Evolutionary conservation across 2,113 vertebrate species (phyloP), one percentile per base, ranked within the genome.

Genomic region (Gorilla gorilla): DNA sequence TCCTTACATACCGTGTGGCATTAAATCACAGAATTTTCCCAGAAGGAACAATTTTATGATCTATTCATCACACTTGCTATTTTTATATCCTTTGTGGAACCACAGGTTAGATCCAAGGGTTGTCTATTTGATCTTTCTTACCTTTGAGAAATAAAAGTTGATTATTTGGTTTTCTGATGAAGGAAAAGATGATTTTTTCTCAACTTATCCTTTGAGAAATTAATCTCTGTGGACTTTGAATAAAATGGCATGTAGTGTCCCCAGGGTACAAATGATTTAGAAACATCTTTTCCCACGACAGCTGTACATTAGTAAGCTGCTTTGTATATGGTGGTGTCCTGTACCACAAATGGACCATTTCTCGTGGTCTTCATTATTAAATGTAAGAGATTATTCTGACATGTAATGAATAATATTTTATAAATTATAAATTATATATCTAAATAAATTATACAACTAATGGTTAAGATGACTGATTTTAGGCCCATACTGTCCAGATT

Each of bases 131-230:
- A 72, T 84, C 45, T 87, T 68, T 57, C 79, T 96, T 96, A 68
- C 11, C 38, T 94, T 91, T 72, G 27, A 97, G 88, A 88, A 96
- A 82, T 93, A 88, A 90, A 89, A 93, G 35, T 86, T 25, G 38
- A 89, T 87, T 68, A 64, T 80, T 94, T 93, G 50, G 55, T 92
- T 97, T 97, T 81, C 66, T 93, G 48, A 90, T 57, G 35, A 95
- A 1, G 11, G 1, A 50, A 92, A 23, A 73, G 45, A 73, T 85
- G 8, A 27, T n/a, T 59, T 73, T 82, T 87, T 70, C 25, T 70
- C 25, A 89, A 52, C 32, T 59, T 93, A 82, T 48, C 14, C 57
- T 92, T 95, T 81, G 66, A 43, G 30, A 92, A 89, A 80, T 87
- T 89, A 68, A 89, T 6, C 82, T 95, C 12, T 25, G 59, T 91